Evolutionary conservation across 2,888 invertebrate genomes (phyloP).

Genomic region (Callosobruchus maculatus): DNA sequence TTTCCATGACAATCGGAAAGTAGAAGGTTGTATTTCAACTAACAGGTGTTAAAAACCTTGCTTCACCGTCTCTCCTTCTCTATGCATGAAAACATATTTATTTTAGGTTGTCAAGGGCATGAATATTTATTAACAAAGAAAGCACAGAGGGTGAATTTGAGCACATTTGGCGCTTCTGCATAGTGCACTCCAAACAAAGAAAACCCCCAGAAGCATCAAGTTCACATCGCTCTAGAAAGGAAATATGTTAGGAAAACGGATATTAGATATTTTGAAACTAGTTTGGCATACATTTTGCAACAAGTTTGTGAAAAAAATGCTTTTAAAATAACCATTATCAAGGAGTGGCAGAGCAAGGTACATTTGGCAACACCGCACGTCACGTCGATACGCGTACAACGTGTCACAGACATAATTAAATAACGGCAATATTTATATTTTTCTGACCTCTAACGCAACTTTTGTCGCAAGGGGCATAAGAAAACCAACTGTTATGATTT

Average conservation of each 20-base stretch:
- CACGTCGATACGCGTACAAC: constrained; percentile 33
- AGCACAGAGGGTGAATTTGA: neutral
- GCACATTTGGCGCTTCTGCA: neutral
- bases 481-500: neutral
- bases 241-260: neutral
- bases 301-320: constrained; percentile 5
- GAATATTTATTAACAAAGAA: neutral
- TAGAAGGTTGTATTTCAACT: neutral
- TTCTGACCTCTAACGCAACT: neutral
- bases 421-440: constrained; percentile 16
- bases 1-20: neutral
- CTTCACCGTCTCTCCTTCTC: neutral
- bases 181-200: neutral
- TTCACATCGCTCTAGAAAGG: neutral
- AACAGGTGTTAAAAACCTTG: neutral
- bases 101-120: neutral
- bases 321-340: constrained; percentile 17
- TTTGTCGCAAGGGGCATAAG: neutral
- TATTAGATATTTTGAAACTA: neutral
- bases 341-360: constrained; percentile 32
- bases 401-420: constrained; percentile 20
- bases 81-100: neutral
- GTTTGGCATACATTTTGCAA: neutral
- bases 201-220: neutral
- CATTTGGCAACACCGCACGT: constrained; percentile 34